Base-by-base conservation (phyloP, 2,888 invertebrate species). In the Drepanosiphum platanoidis region DNA sequence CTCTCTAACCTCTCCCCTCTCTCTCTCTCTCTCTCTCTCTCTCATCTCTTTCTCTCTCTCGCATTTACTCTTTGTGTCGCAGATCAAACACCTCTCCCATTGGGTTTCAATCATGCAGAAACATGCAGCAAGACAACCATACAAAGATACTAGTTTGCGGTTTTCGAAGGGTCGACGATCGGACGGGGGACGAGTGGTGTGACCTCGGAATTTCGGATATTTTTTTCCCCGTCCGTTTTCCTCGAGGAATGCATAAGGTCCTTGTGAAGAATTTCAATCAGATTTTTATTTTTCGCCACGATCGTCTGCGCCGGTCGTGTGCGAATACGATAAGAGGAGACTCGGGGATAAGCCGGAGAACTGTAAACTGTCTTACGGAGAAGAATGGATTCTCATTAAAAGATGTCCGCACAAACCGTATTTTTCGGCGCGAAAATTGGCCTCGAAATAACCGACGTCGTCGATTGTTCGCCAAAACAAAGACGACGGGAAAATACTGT, bases 61-160 rank as follows among this genome's bases (percentile, higher is more conserved):
- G 18, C 27, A 27, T n/a, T 30, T 11, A 18, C 61, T 15, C 13
- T 58, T 46, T 72, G 74, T 52, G 46, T 13, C 27, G 15, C 22
- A 18, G 34, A 79, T 79, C 68, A 42, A 68, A 79, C 68, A 68
- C 68, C 68, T 79, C 79, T n/a, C 15, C 70, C 70, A 70, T 81
- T 70, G 80, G 70, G 70, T 58, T 71, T 70, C 80, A 70, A 81
- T 70, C 80, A 58, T 58, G 39, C 46, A 68, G 68, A 68, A 79
- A 79, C 42, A 18, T 15, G n/a, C 32, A 18, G 32, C 30, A 7
- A 13, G 34, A 68, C 68, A 46, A 34, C 46, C 32, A 68, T 46
- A 68, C 46, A 46, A 30, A 58, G 30, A 30, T 5, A 36, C 70
- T 71, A 81, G 36, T 39, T 52, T 30, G n/a, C 13, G 34, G 58